Percentiles rank a stretch among this genome's conserved stretches.
phyloP scores from a whole-genome alignment of 1,140 invertebrate species.

The Gryllus bimaculatus region DNA sequence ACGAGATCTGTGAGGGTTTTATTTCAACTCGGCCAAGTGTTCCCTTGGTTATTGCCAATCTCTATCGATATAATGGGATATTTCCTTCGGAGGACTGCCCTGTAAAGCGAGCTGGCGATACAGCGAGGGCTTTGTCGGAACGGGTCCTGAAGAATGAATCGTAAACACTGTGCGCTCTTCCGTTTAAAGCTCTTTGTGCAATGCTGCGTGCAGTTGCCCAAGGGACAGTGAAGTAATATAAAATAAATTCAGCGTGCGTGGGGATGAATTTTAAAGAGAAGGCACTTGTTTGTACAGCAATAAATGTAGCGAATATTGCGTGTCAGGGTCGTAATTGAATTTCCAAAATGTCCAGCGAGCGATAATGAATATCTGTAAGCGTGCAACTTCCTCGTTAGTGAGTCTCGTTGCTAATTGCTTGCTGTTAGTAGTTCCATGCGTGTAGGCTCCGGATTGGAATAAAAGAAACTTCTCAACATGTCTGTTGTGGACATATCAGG shows the following conservation, averaged over 20 bases:
- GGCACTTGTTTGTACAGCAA: not conserved
- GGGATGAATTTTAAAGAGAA: not conserved
- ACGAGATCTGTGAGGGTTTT: not conserved
- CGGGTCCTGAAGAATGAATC: not conserved
- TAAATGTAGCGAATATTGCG: not conserved
- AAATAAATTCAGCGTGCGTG: not conserved
- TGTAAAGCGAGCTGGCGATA: not conserved
- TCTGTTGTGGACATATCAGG: no score
- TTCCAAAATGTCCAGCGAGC: not conserved
- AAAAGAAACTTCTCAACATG: no score
- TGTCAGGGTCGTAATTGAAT: not conserved
- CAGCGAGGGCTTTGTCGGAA: not conserved
- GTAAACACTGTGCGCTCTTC: not conserved
- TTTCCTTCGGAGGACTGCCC: not conserved
- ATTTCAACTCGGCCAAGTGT: not conserved
- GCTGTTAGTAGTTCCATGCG: not conserved
- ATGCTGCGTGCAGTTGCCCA: not conserved
- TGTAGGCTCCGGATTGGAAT: no score
- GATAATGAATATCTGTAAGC: not conserved
- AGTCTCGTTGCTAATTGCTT: not conserved
- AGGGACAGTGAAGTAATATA: not conserved
- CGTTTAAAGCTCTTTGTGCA: not conserved
- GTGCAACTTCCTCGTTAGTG: not conserved
- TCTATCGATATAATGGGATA: constrained; percentile 5
- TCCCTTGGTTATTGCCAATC: not conserved